Evolutionary conservation across 2,113 vertebrate species (phyloP), one percentile per base, ranked within the genome.

Genomic region (Struthidea cinerea): DNA sequence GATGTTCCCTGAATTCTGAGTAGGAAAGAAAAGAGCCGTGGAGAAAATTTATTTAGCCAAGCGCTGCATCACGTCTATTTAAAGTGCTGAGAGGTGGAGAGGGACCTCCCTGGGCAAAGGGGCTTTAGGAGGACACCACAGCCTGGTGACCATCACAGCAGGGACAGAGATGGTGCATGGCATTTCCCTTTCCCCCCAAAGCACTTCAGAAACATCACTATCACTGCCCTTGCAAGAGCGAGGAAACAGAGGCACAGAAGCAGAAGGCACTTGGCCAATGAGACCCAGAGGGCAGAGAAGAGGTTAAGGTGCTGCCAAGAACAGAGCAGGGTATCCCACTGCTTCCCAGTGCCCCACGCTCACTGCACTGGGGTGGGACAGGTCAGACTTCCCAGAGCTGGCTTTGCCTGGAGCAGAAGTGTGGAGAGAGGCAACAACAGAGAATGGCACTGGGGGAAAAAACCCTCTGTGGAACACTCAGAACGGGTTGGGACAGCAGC

Each of bases 1-100:
- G 21, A 93, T 77, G 90, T 71, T 96, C 84, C 47, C 46, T 94
- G 92, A 87, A 94, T 93, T 84, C 70, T 89, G 96, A 96, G 49
- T 52, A 88, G 95, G 74, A 88, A 87, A 84, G 83, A 94, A 70
- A 84, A 89, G 71, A 94, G 78, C 65, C 3, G 2, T 3, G 2
- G 70, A 64, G 69, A 93, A 78, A 89, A 93, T 60, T 82, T 5
- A 6, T 83, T 85, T 91, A 91, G 82, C 91, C 59, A 84, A 83
- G 75, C 73, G 87, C 55, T 74, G 78, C 42, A 85, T 67, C 50
- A 5, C 2, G 0, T 91, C 67, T 89, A 74, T 85, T 87, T 67
- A 47, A 73, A 87, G 74, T 2, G 1, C 57, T 2, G 7, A 73
- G 81, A 83, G 18, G 52, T 2, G 4, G 33, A 77, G 56, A 57